Conservation (phyloP, 1,140 invertebrate species). For the Penaeus indicus region DNA sequence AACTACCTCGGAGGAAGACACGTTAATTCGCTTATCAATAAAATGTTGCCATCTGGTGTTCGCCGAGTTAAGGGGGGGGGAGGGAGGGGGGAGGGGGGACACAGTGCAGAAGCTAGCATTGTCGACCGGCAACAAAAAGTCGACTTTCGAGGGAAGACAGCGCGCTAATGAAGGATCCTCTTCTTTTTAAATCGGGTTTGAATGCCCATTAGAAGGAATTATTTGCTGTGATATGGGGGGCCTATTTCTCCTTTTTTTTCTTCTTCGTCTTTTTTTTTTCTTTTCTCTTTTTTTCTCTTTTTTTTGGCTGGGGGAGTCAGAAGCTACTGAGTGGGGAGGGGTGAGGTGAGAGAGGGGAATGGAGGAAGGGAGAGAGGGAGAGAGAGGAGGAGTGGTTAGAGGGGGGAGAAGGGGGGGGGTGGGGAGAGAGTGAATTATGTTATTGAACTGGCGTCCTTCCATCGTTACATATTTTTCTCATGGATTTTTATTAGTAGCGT, state of each 20-base stretch:
- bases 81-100: neutral
- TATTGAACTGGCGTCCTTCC: too few species aligned
- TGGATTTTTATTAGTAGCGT: too few species aligned
- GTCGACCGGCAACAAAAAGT: constrained; percentile 13
- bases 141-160: neutral
- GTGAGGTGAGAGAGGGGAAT: too few species aligned
- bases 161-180: constrained; percentile 19
- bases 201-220: constrained; percentile 12
- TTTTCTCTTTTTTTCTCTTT: too few species aligned
- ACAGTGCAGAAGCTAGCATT: neutral
- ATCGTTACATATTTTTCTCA: too few species aligned
- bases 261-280: neutral
- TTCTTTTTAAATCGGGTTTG: constrained; percentile 11
- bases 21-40: constrained; percentile 5
- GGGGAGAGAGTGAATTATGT: neutral
- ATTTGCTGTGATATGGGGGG: neutral
- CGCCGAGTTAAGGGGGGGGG: neutral
- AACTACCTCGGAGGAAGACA: too few species aligned
- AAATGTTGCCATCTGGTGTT: constrained; percentile 27
- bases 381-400: neutral
- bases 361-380: neutral
- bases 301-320: too few species aligned
- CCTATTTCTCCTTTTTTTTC: neutral
- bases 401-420: neutral
- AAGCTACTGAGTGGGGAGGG: too few species aligned